These are phyloP conservation scores for Salvelinus fontinalis DNA, from an alignment of 2,113 vertebrate species.

Conservation along the genomic window DNA sequence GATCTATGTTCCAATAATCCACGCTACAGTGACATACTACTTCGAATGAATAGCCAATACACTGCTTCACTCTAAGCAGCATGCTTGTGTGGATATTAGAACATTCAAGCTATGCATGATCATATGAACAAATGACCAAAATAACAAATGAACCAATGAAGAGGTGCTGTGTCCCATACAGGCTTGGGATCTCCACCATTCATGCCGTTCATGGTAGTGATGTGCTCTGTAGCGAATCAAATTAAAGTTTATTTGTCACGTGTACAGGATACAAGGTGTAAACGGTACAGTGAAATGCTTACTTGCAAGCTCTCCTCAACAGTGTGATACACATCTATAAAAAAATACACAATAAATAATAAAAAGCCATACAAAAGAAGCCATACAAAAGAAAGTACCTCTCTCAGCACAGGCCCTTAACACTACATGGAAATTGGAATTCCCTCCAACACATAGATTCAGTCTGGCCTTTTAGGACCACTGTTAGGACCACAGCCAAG, in stretches of 20 bases:
- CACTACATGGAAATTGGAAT: constrained; percentile 63
- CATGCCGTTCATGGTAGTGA: background rate
- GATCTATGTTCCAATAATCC: too few relatives aligned
- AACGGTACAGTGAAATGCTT: too few relatives aligned
- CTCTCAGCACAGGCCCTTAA: constrained; percentile 35
- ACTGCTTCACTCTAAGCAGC: too few relatives aligned
- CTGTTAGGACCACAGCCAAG: constrained; percentile 63
- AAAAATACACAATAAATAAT: too few relatives aligned
- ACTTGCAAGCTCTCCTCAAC: too few relatives aligned
- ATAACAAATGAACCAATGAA: constrained; percentile 10
- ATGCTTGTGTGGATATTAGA: too few relatives aligned
- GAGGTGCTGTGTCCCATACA: background rate
- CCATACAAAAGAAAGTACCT: constrained; percentile 11
- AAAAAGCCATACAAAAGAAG: background rate
- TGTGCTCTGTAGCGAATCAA: constrained; percentile 19
- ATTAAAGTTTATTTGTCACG: too few relatives aligned
- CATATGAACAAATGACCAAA: background rate
- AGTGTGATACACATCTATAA: too few relatives aligned
- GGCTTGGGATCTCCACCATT: background rate
- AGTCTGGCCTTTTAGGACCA: constrained; percentile 41
- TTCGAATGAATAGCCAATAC: too few relatives aligned
- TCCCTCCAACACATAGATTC: constrained; percentile 57
- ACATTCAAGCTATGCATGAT: too few relatives aligned
- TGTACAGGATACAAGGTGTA: too few relatives aligned
- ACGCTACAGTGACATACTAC: too few relatives aligned